Conservation (phyloP, 2,113 vertebrate genomes). For the Clupea harengus region DNA sequence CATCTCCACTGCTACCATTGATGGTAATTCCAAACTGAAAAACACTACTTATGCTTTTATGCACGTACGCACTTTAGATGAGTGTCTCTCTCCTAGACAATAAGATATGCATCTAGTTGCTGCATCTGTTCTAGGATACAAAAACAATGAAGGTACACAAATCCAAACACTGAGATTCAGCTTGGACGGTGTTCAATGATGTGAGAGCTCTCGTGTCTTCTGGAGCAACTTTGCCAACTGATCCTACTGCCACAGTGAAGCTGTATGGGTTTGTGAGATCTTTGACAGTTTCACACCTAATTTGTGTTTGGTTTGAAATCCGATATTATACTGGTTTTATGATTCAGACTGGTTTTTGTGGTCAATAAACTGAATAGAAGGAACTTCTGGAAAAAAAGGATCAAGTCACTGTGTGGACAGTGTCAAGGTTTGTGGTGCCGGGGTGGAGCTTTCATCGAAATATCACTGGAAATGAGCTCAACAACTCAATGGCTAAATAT, state of each 20-base stretch:
- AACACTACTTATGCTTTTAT: background rate
- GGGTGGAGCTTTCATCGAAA: conserved; percentile 32
- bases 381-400: background rate
- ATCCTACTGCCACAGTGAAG: no score
- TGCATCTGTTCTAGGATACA: background rate
- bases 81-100: background rate
- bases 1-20: background rate
- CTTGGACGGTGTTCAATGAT: background rate
- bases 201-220: background rate
- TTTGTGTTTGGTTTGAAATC: background rate
- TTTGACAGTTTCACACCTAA: no score
- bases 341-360: conserved; percentile 20
- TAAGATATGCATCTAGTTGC: background rate
- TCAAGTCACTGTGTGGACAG: background rate
- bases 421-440: conserved; percentile 30
- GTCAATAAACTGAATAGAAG: background rate
- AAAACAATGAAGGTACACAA: background rate
- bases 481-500: conserved; percentile 41
- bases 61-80: background rate
- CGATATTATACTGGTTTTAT: background rate
- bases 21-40: background rate
- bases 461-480: conserved; percentile 41
- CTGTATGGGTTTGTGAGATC: no score
- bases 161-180: background rate
- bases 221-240: background rate